Base-by-base conservation (phyloP, 2,113 vertebrate species). In the Salminus brasiliensis region DNA sequence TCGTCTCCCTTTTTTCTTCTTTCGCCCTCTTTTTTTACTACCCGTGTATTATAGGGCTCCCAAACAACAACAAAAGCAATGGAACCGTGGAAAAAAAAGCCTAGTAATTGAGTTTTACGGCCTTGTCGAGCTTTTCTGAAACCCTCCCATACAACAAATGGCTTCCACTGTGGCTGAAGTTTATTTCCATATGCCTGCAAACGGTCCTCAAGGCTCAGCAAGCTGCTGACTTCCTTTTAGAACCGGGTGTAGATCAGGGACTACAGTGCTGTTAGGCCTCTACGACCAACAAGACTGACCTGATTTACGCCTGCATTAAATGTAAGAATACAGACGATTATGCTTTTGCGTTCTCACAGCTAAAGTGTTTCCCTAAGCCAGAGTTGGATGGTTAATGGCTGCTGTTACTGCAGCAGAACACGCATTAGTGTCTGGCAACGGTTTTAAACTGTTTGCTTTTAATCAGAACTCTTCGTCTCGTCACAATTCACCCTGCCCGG, bases 101-200 rank as follows among this genome's bases (percentile, higher is more conserved):
- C 73, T 36, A 68, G 76, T 88, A 88, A 90, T 89, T 89, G 84
- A 68, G 83, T 91, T 79, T 92, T 90, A 90, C 88, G 55, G 69
- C 85, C 69, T 71, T 74, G 81, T 84, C 63, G 85, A 67, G 63
- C 79, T 84, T 84, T 67, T 71, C 52, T 32, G 6, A 11, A 72
- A 78, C 36, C 63, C 21, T 59, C 29, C 43, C 43, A 57, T 27
- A 65, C 39, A 80, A 77, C 63, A 82, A 81, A 82, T 53, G 69
- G 79, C 74, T 82, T 82, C 62, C 70, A 78, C 78, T 83, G 27
- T 52, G 72, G 65, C 70, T 72, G 39, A 68, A 45, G 43, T 81
- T 74, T 71, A 45, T 81, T 85, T 71, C 59, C 32, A 62, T 55
- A 55, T 66, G 73, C 59, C 59, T 77, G 43, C 29, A 72, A 81